These are phyloP conservation scores for Epinephelus cyanopodus DNA, from an alignment of 2,113 vertebrate species.

Conservation along the genomic window DNA sequence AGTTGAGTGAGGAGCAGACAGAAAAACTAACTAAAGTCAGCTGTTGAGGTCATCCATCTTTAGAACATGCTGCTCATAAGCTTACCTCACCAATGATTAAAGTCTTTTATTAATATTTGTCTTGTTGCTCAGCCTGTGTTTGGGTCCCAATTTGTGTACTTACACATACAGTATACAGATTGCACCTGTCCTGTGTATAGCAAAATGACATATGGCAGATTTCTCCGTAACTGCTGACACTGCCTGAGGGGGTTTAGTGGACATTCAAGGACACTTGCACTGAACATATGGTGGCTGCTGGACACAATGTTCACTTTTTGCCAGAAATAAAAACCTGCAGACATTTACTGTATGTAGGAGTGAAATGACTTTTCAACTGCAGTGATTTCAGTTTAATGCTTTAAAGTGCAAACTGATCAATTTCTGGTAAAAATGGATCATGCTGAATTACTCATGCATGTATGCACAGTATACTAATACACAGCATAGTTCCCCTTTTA, in stretches of 20 bases:
- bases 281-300: slow-evolving; percentile 1
- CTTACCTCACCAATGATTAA: background rate
- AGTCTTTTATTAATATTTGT: background rate
- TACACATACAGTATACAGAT: background rate
- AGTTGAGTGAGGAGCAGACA: background rate
- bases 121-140: background rate
- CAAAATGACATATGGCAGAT: slow-evolving; percentile 19
- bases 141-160: background rate
- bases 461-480: no score
- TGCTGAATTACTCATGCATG: background rate
- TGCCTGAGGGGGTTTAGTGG: slow-evolving; percentile 8
- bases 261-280: slow-evolving; percentile 34
- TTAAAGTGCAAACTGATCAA: background rate
- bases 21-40: background rate
- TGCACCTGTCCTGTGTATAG: background rate
- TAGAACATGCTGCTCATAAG: no score
- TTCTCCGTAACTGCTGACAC: slow-evolving; percentile 13
- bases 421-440: background rate
- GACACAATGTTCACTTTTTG: background rate
- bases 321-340: background rate
- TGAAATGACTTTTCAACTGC: background rate
- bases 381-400: background rate
- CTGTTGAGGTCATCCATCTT: background rate
- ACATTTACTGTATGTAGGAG: background rate
- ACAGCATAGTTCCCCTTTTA: no score